Base-by-base conservation (phyloP, 2,888 invertebrate species). In the Trichogramma evanescens region DNA sequence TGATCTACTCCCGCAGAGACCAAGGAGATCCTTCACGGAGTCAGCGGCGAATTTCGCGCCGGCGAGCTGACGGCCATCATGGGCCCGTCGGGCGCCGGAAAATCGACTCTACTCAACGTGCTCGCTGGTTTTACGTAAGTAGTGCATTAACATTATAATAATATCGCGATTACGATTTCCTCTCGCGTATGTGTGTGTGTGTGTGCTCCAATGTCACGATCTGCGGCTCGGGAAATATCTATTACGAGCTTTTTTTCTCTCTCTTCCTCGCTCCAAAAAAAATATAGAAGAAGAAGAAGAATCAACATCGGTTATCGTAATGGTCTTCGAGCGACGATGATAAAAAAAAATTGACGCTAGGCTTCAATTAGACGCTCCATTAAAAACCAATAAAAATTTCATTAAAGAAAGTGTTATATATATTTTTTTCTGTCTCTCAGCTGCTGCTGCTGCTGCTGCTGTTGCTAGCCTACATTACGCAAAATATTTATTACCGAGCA, bases 71-170 rank as follows among this genome's bases (percentile, higher is more conserved):
- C 86, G 0, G 86, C 86, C 50, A 86, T 86, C 63, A 86, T 86
- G 85, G 86, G 86, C 0, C 86, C 86, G 4, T 86, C 86, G 0
- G 88, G 88, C 3, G 86, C 88, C 1, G 89, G 91, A 50, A 91
- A 95, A 74, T 92, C 92, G 56, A 93, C 94, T 0, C 82, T 95
- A 4, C 86, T 94, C 76, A 95, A 94, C 75, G 91, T 94, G 62
- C 82, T 94, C 56, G 93, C 93, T 39, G 95, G 93, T 55, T 94
- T 89, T 78, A 87, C 88, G 94, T 93, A 80, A 86, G 89, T 84
- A 26, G 26, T 26, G 2, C 46, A 41, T 13, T 3, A 9, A 8
- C 45, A 45, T 45, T 26, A 26, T 26, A 26, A 26, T n/a, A n/a
- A n/a, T 45, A 9, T 45, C n/a, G 45, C 9, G 45, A 45, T 45